Evolutionary conservation across 2,888 invertebrate species (phyloP), one percentile per base, ranked within the genome.

Genomic region (Sinohyriopsis cumingii): DNA sequence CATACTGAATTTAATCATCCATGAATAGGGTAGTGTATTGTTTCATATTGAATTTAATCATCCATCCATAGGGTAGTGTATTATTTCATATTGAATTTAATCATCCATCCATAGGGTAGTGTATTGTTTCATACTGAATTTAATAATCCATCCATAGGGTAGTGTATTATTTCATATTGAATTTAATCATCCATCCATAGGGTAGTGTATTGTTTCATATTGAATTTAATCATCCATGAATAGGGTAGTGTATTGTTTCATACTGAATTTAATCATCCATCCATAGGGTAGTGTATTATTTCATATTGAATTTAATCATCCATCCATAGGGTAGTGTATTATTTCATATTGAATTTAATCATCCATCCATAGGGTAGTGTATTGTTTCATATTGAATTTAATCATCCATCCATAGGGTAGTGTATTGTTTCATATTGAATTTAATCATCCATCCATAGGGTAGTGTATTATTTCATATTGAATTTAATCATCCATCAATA

Each of bases 91-190:
- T 45, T 45, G 7, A 33, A 33, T 33, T 33, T 9, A 33, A 9
- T 56, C 97, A 97, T 92, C 94, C 94, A 67, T 95, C 95, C 76
- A 91, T 97, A 19, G 92, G 91, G 95, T 95, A 89, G 86, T 45
- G 45, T 45, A 45, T 45, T 45, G 15, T 45, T 45, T 45, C 45
- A 45, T 45, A 15, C 15, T 45, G 7, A 33, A 33, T 33, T 33
- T 9, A 33, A 9, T 33, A 68, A 97, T 92, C 94, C 94, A 67
- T 95, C 95, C 76, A 91, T 97, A 19, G 92, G 91, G 95, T 95
- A 89, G 86, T 45, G 45, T 45, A 45, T 45, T 45, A 45, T 45
- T 45, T 45, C 45, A 45, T 45, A 15, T 45, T 45, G 7, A 33
- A 33, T 33, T 33, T 9, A 33, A 9, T 56, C 97, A 97, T 92